Evolutionary conservation across 92 coral and sea anemone genomes (phyloP).

Genomic region (Zoanthus sociatus): DNA sequence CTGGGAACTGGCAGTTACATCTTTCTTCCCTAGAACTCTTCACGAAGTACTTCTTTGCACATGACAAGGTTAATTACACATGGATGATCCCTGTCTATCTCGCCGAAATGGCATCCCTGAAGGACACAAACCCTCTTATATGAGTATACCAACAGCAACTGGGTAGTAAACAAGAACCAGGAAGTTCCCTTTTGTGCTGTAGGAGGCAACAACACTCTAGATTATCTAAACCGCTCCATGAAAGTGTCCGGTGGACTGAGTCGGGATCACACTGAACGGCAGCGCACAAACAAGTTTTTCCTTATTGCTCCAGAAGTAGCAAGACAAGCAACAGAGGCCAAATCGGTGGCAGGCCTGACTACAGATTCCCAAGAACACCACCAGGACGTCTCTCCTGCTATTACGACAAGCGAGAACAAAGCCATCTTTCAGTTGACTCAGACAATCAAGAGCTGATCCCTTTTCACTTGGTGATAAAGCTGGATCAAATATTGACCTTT

Average conservation of each 20-base stretch:
- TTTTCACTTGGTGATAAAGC: neutral
- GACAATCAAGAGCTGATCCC: neutral
- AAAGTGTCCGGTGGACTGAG: constrained; percentile 8
- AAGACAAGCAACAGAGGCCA: constrained; percentile 65
- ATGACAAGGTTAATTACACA: neutral
- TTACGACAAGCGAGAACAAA: neutral
- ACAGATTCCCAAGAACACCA: neutral
- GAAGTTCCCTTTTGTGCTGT: constrained; percentile 62
- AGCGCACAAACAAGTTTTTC: constrained; percentile 51
- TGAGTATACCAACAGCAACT: too few species aligned
- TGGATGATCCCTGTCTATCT: neutral
- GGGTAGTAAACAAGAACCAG: too few species aligned
- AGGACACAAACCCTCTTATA: too few species aligned
- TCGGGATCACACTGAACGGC: neutral
- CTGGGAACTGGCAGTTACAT: constrained; percentile 19
- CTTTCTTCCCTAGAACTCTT: too few species aligned
- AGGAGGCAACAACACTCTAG: constrained; percentile 68
- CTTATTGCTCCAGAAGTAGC: constrained; percentile 70
- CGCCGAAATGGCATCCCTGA: constrained; percentile 52
- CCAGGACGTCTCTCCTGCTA: too few species aligned
- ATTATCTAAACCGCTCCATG: constrained; percentile 13
- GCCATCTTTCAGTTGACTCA: neutral
- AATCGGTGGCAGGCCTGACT: constrained; percentile 58
- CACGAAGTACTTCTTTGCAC: too few species aligned
- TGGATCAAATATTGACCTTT: neutral